Percentiles rank a stretch among this genome's conserved stretches.
These are phyloP conservation scores for Lineus longissimus DNA, from an alignment of 1,140 invertebrate genomes.

Conservation along the genomic window DNA sequence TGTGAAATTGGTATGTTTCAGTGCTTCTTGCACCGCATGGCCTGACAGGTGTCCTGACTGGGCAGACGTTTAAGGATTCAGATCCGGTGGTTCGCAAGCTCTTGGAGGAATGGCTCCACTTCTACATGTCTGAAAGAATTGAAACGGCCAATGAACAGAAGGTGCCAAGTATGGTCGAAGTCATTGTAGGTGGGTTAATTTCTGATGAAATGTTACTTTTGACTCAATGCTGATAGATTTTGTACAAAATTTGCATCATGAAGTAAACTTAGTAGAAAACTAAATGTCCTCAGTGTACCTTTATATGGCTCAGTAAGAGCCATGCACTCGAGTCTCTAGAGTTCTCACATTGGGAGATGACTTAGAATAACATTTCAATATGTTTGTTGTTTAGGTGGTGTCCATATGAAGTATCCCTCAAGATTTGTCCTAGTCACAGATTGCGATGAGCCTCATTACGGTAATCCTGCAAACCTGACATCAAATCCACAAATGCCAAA, in stretches of 20 bases:
- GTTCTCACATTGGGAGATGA: too few species aligned
- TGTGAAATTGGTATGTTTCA: conserved; percentile 48
- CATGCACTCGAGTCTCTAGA: too few species aligned
- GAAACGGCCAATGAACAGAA: conserved; percentile 42
- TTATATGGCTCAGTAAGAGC: too few species aligned
- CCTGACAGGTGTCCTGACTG: conserved; percentile 83
- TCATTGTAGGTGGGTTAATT: conserved; percentile 66
- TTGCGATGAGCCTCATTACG: conserved; percentile 64
- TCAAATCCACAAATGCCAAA: conserved; percentile 7
- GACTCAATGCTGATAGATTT: too few species aligned
- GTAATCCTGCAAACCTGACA: conserved; percentile 6
- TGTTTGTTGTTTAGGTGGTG: conserved; percentile 65
- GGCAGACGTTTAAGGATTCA: conserved; percentile 71
- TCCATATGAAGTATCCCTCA: conserved; percentile 89
- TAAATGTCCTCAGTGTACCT: too few species aligned
- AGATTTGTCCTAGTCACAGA: conserved; percentile 90
- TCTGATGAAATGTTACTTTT: conserved; percentile 7
- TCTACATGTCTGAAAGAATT: conserved; percentile 67
- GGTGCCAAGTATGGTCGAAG: conserved; percentile 68
- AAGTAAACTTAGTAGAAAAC: too few species aligned
- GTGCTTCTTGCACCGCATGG: conserved; percentile 94
- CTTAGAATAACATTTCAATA: too few species aligned
- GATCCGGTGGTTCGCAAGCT: conserved; percentile 73
- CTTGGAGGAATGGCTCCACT: conserved; percentile 89
- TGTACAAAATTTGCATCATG: too few species aligned